Conservation (phyloP, 2,888 invertebrate genomes). For the Epirrhoe alternata region DNA sequence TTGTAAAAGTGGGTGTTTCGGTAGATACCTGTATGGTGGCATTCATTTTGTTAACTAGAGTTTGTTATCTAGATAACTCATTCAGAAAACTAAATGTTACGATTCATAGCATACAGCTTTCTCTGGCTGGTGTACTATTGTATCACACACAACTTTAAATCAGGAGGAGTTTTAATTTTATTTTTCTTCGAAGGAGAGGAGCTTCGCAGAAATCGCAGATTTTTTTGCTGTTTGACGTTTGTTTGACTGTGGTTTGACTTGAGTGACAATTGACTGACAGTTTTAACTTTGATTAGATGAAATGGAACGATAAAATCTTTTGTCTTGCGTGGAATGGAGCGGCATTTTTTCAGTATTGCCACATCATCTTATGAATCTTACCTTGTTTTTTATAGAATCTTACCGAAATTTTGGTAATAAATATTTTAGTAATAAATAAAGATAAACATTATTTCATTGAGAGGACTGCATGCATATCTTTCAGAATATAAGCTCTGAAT, state of each 20-base stretch:
- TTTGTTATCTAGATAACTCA: neutral
- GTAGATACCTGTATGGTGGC: constrained; percentile 75
- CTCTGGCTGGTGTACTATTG: neutral
- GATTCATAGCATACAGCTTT: neutral
- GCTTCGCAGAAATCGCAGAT: no score
- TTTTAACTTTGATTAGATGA: no score
- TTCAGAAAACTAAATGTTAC: neutral
- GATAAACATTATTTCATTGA: no score
- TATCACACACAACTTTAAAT: neutral
- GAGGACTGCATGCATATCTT: no score
- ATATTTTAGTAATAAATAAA: no score
- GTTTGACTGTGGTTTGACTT: neutral
- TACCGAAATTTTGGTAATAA: no score
- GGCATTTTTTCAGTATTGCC: neutral
- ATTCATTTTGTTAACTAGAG: constrained; percentile 59
- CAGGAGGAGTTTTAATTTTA: neutral
- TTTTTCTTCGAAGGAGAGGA: neutral
- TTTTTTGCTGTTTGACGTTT: no score
- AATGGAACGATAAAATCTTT: no score
- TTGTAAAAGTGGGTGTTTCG: constrained; percentile 50
- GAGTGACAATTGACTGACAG: no score
- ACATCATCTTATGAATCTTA: neutral
- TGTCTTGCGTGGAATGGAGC: neutral
- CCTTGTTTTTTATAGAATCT: no score
- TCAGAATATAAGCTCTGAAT: no score